A percentile compares a stretch with the other conserved stretches of the same genome.
phyloP scores from a whole-genome alignment of 2,797 vertebrate genomes.

The Anguilla marmorata region DNA sequence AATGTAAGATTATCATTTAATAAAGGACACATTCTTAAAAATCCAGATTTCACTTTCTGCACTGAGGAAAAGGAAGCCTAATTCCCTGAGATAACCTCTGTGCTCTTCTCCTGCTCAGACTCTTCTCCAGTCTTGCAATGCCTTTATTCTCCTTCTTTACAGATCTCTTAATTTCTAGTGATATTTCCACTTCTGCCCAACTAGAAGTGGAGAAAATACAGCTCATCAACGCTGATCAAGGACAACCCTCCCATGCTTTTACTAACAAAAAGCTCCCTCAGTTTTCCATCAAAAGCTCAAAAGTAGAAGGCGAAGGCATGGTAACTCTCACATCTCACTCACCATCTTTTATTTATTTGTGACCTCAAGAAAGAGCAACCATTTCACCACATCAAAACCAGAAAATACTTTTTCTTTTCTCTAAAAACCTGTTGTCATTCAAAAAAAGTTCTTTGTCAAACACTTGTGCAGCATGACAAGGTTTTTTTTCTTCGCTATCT shows the following conservation, averaged over 20 bases:
- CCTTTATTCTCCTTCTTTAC: background rate
- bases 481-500: background rate
- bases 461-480: background rate
- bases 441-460: background rate
- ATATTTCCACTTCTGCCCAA: background rate
- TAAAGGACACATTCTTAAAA: background rate
- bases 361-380: background rate
- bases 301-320: background rate
- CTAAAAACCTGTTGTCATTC: background rate
- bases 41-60: background rate
- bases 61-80: background rate
- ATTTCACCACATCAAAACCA: background rate
- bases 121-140: background rate
- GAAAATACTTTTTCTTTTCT: background rate
- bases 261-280: background rate
- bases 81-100: slow-evolving; percentile 5
- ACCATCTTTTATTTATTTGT: background rate
- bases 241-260: background rate
- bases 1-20: background rate
- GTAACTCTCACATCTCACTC: background rate
- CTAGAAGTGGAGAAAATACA: background rate
- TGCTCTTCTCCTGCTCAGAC: background rate
- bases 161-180: background rate
- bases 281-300: background rate
- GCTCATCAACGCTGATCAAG: background rate